These are phyloP conservation scores for Andrena chrysosceles DNA, from an alignment of 2,888 invertebrate genomes.

Conservation along the genomic window DNA sequence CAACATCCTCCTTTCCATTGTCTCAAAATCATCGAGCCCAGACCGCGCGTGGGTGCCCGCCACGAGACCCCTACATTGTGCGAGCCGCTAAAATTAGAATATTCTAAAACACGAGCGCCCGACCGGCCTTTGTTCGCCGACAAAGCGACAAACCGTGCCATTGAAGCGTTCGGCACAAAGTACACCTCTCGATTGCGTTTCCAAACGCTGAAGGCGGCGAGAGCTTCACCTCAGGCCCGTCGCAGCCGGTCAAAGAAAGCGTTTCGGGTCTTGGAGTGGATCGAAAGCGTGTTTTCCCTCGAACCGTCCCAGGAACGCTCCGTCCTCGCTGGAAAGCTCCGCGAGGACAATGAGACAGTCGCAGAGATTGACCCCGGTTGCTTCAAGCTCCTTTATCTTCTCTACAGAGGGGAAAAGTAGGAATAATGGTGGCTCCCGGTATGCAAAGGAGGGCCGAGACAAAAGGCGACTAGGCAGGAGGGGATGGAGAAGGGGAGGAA, in stretches of 20 bases:
- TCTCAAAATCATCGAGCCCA: neutral
- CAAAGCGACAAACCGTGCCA: slow-evolving; percentile 11
- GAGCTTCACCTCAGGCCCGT: neutral
- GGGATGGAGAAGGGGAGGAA: neutral
- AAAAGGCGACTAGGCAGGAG: slow-evolving; percentile 25
- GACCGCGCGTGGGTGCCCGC: slow-evolving; percentile 15
- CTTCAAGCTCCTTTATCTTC: slow-evolving; percentile 48
- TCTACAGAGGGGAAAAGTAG: slow-evolving; percentile 17
- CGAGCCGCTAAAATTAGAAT: slow-evolving; percentile 25
- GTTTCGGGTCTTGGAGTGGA: neutral
- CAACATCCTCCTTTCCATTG: slow-evolving; percentile 6
- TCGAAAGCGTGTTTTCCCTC: neutral
- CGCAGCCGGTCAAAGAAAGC: neutral
- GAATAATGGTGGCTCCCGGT: slow-evolving; percentile 51
- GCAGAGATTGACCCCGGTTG: slow-evolving; percentile 55
- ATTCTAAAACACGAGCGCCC: slow-evolving; percentile 23
- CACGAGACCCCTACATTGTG: slow-evolving; percentile 8
- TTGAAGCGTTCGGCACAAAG: neutral
- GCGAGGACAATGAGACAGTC: slow-evolving; percentile 49
- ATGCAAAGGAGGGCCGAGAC: slow-evolving; percentile 47
- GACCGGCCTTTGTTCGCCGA: slow-evolving; percentile 14
- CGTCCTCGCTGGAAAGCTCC: slow-evolving; percentile 13
- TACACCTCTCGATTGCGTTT: neutral
- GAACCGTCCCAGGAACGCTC: neutral
- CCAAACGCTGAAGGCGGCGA: neutral